Evolutionary conservation across 92 coral and sea anemone genomes (phyloP), one percentile per base, ranked within the genome.

Genomic region (Nematostella vectensis): DNA sequence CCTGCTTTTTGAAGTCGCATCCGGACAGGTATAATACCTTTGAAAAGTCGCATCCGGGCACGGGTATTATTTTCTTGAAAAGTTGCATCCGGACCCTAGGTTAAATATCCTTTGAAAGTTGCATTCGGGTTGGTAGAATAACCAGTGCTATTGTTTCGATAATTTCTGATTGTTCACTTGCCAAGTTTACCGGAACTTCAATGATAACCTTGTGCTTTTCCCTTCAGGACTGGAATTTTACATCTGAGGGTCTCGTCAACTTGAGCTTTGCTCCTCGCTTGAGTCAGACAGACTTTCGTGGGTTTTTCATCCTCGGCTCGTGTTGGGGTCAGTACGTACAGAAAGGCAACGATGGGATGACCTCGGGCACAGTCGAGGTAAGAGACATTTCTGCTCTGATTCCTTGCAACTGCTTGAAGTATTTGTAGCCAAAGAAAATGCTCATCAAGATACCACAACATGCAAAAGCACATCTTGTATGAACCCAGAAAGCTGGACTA

Each of bases 261-360:
- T 77, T 87, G 25, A 69, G 84, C 51, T 87, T 87, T 51, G 89
- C 85, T 18, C 96, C 96, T 8, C 88, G 82, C 27, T 42, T 74
- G n/a, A 48, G 54, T 33, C 71, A 59, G 50, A 67, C 69, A 10
- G 53, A 73, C 11, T 87, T 87, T 72, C 74, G 78, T 24, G 81
- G 89, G 10, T 87, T 87, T 63, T 87, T 87, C 36, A 82, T 87
- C 50, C 82, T 83, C 2, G 87, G 80, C 1, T 63, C 87, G 2
- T 80, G 86, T 19, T 87, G 96, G 96, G 96, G 96, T 25, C 81
- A 83, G 58, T 87, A 75, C 69, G 60, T 28, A 22, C 96, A 87
- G 72, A 74, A 72, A 28, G 71, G 81, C 49, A 78, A 72, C 30
- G 33, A 30, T 27, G 51, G 25, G 19, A 54, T 51, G 49, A 55